These are phyloP conservation scores for Zapornia atra DNA, from an alignment of 2,113 vertebrate genomes.

Conservation along the genomic window DNA sequence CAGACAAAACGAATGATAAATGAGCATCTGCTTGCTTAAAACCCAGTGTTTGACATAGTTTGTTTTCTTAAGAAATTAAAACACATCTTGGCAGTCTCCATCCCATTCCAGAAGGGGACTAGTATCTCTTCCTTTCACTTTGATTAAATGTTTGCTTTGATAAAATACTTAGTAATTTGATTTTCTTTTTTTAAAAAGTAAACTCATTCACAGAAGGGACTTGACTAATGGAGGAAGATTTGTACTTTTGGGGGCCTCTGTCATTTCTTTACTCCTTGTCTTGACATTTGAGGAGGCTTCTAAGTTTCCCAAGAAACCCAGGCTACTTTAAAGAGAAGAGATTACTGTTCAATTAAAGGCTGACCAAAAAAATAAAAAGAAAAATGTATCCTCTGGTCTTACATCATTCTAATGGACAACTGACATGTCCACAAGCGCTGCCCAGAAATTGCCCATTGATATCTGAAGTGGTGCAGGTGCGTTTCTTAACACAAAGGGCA, in stretches of 20 bases:
- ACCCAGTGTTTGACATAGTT: constrained; percentile 61
- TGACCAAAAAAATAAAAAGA: not conserved
- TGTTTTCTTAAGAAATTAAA: constrained; percentile 70
- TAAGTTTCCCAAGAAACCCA: not conserved
- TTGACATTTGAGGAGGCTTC: not conserved
- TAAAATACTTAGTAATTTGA: constrained; percentile 50
- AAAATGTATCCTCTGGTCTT: not conserved
- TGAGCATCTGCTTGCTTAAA: constrained; percentile 68
- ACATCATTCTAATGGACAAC: constrained; percentile 31
- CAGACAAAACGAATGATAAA: constrained; percentile 62
- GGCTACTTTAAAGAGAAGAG: not conserved
- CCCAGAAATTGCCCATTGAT: constrained; percentile 36
- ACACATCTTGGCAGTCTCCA: constrained; percentile 62
- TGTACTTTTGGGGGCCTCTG: not conserved
- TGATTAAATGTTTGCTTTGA: constrained; percentile 66
- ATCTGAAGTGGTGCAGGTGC: constrained; percentile 22
- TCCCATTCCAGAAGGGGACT: constrained; percentile 52
- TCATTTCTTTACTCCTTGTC: constrained; percentile 9
- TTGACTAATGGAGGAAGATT: constrained; percentile 41
- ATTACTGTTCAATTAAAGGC: not conserved
- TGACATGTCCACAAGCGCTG: not conserved
- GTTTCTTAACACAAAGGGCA: constrained; percentile 32
- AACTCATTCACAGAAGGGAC: constrained; percentile 29
- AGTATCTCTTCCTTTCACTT: constrained; percentile 66
- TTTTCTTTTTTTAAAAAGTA: not conserved